Evolutionary conservation across 1,140 invertebrate genomes (phyloP), one percentile per base, ranked within the genome.

Genomic region (Chrysopa pallens): DNA sequence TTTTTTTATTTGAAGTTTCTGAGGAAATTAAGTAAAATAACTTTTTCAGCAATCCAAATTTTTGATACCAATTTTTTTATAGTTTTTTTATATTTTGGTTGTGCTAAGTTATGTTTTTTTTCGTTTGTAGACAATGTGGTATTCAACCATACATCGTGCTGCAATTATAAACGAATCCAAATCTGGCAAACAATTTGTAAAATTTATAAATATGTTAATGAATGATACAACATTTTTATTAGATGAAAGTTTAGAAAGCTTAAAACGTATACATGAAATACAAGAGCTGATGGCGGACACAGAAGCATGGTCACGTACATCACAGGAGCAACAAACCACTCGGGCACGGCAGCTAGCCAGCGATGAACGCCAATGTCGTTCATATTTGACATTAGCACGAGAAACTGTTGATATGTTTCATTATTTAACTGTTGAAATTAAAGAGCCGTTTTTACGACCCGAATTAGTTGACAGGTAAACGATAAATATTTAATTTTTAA

Each of bases 201-300:
- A 93, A 51, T 98, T 98, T 59, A 80, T 97, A 27, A 98, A 98
- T 61, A 97, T 98, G 91, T 63, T 98, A 37, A 98, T 98, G 87
- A 98, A 98, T 58, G 94, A 98, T 58, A 96, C 92, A 7, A 98
- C 93, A 29, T 98, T 95, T 62, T 68, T 98, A 31, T 66, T 98
- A 36, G 94, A 98, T 57, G 94, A 98, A 63, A 94, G 90, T 58
- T 65, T 95, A 9, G 87, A 94, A 60, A 87, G 88, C 48, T 67
- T 98, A 36, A 97, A 96, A 55, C 73, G 88, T 47, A 95, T 97
- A 51, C 90, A 96, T 61, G 90, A 96, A 60, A 80, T 89, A 1
- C 93, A 98, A 64, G 85, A 88, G 52, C 52, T 59, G n/a, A 83
- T 88, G 64, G 74, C 74, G 14, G 78, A 87, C 50, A 61, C 69